Evolutionary conservation across 2,888 invertebrate species (phyloP), one percentile per base, ranked within the genome.

Genomic region (Sesamia inferens): DNA sequence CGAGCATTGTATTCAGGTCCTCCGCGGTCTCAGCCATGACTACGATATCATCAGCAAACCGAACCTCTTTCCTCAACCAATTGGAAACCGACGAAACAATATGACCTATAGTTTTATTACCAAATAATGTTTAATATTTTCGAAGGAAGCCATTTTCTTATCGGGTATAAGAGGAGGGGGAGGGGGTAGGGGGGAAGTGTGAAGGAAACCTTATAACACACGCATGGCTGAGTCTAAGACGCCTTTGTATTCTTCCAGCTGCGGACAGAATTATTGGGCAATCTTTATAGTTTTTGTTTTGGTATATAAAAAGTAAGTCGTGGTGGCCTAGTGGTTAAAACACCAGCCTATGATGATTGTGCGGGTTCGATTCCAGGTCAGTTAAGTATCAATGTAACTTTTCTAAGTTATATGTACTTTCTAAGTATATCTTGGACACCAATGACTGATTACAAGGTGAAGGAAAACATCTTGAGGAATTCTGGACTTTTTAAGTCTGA

Each of bases 171-270:
- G 0, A 11, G 31, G 19, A 44, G 13, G 42, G 42, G 16, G 1
- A 63, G 4, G 13, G 2, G 7, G 16, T 5, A 2, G 48, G 22
- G 31, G 10, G 13, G 31, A 58, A 19, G 79, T 64, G 81, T 68
- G 62, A 74, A 73, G 68, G 85, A 85, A 85, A 86, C 85, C 85
- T 71, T 85, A 86, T 76, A 82, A 84, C 55, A 16, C 65, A 84
- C 86, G 80, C 82, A 73, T 74, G 73, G 68, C 65, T 69, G 80
- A 48, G 16, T 76, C 71, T 31, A 84, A 85, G 86, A 82, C 84
- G 82, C 42, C 86, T 84, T 85, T 85, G 86, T 85, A 47, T 71
- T 39, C 13, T 65, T 84, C 69, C 80, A 84, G 11, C 69, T 74
- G 44, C 6, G 62, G 74, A 19, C 80, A 42, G 5, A 48, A 65